These are phyloP conservation scores for Coregonus clupeaformis DNA, from an alignment of 2,113 vertebrate genomes.

Conservation along the genomic window DNA sequence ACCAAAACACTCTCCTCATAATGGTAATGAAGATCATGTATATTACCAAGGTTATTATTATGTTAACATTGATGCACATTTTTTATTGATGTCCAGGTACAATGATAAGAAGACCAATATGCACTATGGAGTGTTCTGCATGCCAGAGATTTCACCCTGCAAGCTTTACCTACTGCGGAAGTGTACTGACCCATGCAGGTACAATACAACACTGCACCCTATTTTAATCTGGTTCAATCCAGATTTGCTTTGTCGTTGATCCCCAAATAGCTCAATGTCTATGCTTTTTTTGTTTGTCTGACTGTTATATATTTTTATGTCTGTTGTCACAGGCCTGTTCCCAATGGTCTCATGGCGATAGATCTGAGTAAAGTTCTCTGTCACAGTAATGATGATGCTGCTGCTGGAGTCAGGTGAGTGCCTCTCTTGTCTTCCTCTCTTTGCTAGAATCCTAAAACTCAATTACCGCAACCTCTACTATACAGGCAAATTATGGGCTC, in stretches of 20 bases:
- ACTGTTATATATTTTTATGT: neutral
- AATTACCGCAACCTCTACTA: neutral
- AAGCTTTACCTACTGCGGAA: slow-evolving; percentile 87
- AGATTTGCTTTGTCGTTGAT: neutral
- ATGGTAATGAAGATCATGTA: neutral
- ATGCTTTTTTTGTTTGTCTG: slow-evolving; percentile 1
- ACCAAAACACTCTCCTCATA: neutral
- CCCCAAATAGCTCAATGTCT: neutral
- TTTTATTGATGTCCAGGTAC: slow-evolving; percentile 75
- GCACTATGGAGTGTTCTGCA: slow-evolving; percentile 90
- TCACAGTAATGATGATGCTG: slow-evolving; percentile 66
- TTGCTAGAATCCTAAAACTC: neutral
- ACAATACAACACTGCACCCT: slow-evolving; percentile 11
- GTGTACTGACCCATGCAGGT: slow-evolving; percentile 88
- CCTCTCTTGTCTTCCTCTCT: neutral
- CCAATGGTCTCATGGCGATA: slow-evolving; percentile 79
- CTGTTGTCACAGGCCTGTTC: slow-evolving; percentile 70
- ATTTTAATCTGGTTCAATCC: neutral
- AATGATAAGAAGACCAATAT: slow-evolving; percentile 89
- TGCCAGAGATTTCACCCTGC: slow-evolving; percentile 81
- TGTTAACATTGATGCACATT: slow-evolving; percentile 3
- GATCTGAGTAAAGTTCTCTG: slow-evolving; percentile 81
- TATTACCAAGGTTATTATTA: neutral
- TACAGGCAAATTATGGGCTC: neutral
- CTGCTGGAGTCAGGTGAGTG: slow-evolving; percentile 76